A percentile compares a stretch with the other conserved stretches of the same genome.
These are phyloP conservation scores for Euthynnus affinis DNA, from an alignment of 2,797 vertebrate genomes.

Conservation along the genomic window DNA sequence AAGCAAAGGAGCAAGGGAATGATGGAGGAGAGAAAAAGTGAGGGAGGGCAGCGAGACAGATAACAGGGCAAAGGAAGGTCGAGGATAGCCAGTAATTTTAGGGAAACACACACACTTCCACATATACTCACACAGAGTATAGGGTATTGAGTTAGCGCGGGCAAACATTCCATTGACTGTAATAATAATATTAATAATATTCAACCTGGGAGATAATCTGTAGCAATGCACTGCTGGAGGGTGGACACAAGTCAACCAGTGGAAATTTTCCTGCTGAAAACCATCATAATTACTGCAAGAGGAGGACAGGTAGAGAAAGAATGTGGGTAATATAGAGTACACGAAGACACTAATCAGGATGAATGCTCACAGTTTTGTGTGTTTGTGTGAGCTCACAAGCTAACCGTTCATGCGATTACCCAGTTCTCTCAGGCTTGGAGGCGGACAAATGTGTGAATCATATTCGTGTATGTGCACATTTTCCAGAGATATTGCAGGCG, in stretches of 20 bases:
- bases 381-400: neutral
- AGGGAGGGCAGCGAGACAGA: conserved; percentile 26
- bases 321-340: neutral
- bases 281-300: neutral
- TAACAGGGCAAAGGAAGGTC: conserved; percentile 21
- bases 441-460: conserved; percentile 12
- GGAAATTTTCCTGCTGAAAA: neutral
- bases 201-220: conserved; percentile 13
- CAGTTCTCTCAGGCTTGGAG: neutral
- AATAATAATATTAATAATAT: conserved; percentile 18
- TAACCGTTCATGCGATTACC: neutral
- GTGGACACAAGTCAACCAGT: neutral
- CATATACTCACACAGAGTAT: neutral
- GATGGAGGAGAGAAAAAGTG: conserved; percentile 10
- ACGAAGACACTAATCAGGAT: conserved; percentile 8
- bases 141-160: neutral
- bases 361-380: neutral
- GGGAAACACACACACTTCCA: conserved; percentile 12
- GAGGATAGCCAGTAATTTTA: conserved; percentile 44
- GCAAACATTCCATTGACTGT: conserved; percentile 5
- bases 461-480: neutral
- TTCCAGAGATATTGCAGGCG: neutral
- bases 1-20: conserved; percentile 17
- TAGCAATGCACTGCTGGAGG: conserved; percentile 2
- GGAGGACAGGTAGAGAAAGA: neutral